These are phyloP conservation scores for Caenorhabditis briggsae DNA, from an alignment of 1,140 invertebrate genomes.

Conservation along the genomic window DNA sequence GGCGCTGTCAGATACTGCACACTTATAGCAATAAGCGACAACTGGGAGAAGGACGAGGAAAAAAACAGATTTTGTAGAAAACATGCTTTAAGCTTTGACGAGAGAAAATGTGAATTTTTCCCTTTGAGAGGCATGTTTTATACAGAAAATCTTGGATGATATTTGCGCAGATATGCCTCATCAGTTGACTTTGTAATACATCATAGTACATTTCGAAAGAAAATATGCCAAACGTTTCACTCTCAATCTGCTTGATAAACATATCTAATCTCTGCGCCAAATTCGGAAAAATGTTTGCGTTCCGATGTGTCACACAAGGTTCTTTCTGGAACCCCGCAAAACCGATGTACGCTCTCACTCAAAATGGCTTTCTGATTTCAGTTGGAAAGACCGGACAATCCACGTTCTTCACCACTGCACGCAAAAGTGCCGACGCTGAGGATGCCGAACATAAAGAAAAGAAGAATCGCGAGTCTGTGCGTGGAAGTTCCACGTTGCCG, in stretches of 20 bases:
- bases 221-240: constrained; percentile 27
- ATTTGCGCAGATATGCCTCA: constrained; percentile 42
- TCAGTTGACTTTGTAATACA: constrained; percentile 34
- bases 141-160: neutral
- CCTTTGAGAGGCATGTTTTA: neutral
- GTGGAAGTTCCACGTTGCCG: constrained; percentile 1
- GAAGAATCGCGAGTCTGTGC: neutral
- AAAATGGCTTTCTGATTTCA: neutral
- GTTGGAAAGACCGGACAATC: constrained; percentile 19
- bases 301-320: neutral
- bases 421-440: constrained; percentile 25
- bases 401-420: constrained; percentile 21
- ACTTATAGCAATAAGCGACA: neutral
- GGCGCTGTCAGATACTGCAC: neutral
- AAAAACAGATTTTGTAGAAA: neutral
- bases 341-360: neutral
- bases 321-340: neutral
- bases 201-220: constrained; percentile 2
- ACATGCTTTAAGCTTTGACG: neutral
- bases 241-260: constrained; percentile 34
- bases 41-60: neutral
- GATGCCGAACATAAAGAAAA: constrained; percentile 1
- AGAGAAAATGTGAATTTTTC: neutral
- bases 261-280: constrained; percentile 18
- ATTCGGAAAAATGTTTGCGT: constrained; percentile 28